phyloP scores from a whole-genome alignment of 2,888 invertebrate species.

The Boloria euphrosyne region DNA sequence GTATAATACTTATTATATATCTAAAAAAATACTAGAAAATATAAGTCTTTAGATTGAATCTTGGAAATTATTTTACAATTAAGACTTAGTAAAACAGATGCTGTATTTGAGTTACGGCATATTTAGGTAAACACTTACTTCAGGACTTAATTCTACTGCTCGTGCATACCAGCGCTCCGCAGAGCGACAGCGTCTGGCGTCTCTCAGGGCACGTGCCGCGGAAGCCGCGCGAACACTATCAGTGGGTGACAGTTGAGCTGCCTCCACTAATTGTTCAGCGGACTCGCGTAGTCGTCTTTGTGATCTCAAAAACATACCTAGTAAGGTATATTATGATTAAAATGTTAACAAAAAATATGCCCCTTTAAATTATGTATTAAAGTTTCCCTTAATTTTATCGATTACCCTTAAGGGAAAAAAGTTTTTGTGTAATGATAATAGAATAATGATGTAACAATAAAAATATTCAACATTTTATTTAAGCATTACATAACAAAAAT shows the following conservation, averaged over 20 bases:
- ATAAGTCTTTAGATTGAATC: too few species aligned
- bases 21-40: too few species aligned
- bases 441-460: too few species aligned
- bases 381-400: too few species aligned
- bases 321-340: not conserved
- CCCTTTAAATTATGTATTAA: too few species aligned
- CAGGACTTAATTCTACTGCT: constrained; percentile 85
- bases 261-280: constrained; percentile 89
- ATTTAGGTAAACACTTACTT: constrained; percentile 63
- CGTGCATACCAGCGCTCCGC: constrained; percentile 94
- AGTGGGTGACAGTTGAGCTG: constrained; percentile 88
- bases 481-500: too few species aligned
- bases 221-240: constrained; percentile 93
- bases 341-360: too few species aligned
- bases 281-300: constrained; percentile 91
- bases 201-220: constrained; percentile 93
- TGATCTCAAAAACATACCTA: constrained; percentile 94
- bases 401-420: not conserved
- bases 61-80: too few species aligned
- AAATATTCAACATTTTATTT: too few species aligned
- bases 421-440: too few species aligned
- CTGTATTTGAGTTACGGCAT: constrained; percentile 3
- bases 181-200: constrained; percentile 89
- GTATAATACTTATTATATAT: too few species aligned
- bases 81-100: too few species aligned